These are phyloP conservation scores for Scopus umbretta DNA, from an alignment of 2,113 vertebrate species.

Conservation along the genomic window DNA sequence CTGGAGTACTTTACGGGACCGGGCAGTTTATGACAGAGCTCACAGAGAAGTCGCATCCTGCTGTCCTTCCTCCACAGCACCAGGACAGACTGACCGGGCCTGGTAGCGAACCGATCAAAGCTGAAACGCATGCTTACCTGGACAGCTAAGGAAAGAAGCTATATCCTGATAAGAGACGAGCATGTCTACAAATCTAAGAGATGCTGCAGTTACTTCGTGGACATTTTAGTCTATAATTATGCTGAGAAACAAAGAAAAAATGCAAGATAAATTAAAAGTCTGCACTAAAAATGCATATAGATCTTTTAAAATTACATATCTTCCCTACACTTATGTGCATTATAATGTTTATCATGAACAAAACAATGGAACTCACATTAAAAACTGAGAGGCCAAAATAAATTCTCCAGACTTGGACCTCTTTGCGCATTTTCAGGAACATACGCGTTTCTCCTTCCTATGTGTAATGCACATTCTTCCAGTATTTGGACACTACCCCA, in stretches of 20 bases:
- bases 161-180: not conserved
- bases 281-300: not conserved
- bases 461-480: accelerated
- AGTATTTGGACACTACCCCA: not conserved
- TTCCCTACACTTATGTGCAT: accelerated
- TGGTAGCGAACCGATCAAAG: not conserved
- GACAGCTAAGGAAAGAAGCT: not conserved
- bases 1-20: not conserved
- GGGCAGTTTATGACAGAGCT: not conserved
- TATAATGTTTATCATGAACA: not conserved
- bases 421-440: not conserved
- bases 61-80: not conserved
- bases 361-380: not conserved
- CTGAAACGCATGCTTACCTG: not conserved
- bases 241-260: not conserved
- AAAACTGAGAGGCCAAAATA: not conserved
- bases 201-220: not conserved
- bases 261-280: not conserved
- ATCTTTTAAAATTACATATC: not conserved
- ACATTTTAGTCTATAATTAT: not conserved
- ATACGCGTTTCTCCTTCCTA: not conserved
- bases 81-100: not conserved
- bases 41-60: not conserved
- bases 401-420: not conserved
- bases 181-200: not conserved